Percentiles rank a stretch among this genome's conserved stretches.
Evolutionary conservation across 1,140 invertebrate species (phyloP).

Genomic region (Eupristina koningsbergeri): DNA sequence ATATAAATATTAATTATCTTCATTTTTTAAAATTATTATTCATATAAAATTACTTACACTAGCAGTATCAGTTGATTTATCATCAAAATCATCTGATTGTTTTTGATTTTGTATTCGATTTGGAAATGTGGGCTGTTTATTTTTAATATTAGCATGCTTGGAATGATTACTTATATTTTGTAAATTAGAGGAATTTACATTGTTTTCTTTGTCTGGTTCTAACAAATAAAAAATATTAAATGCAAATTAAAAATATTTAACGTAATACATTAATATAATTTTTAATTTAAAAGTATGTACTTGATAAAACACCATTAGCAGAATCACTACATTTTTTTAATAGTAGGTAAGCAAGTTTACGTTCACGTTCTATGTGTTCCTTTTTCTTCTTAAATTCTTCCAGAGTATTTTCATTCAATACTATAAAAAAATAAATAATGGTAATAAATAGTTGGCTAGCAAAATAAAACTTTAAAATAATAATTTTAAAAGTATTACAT

Average conservation of each 20-base stretch:
- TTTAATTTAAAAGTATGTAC: constrained; percentile 5
- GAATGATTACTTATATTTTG: constrained; percentile 6
- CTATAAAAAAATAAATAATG: constrained; percentile 49
- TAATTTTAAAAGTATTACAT: constrained; percentile 53
- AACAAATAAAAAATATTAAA: neutral
- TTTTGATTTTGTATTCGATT: constrained; percentile 45
- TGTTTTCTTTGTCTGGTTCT: constrained; percentile 36
- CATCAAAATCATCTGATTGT: neutral
- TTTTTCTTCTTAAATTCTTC: constrained; percentile 46
- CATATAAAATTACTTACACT: constrained; percentile 47
- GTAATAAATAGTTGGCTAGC: constrained; percentile 11
- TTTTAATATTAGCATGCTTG: constrained; percentile 13
- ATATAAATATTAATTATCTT: too few relatives aligned
- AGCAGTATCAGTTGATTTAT: constrained; percentile 28
- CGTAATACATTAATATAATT: neutral
- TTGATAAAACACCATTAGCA: constrained; percentile 13
- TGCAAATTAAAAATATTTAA: neutral
- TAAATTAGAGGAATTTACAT: constrained; percentile 48
- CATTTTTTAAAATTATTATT: neutral
- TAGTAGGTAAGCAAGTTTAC: constrained; percentile 60
- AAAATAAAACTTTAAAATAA: neutral
- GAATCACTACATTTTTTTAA: constrained; percentile 58
- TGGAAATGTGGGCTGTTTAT: constrained; percentile 35
- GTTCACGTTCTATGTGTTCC: constrained; percentile 52
- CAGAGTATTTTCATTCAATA: constrained; percentile 51